Evolutionary conservation across 2,888 invertebrate species (phyloP).

Genomic region (Sphecodes monilicornis): DNA sequence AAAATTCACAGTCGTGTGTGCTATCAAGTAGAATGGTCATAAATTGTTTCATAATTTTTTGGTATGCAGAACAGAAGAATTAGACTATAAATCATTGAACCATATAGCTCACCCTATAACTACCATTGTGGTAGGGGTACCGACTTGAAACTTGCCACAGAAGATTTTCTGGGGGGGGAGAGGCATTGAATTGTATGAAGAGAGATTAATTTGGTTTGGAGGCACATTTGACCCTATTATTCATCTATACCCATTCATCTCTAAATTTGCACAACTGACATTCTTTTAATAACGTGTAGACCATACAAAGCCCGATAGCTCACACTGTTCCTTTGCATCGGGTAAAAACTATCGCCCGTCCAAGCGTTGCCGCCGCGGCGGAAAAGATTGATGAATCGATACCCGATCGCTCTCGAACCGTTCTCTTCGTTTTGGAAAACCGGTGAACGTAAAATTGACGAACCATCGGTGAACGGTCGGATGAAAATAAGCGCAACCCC

Average conservation of each 20-base stretch:
- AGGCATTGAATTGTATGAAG: no score
- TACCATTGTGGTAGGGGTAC: no score
- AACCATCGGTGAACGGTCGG: constrained; percentile 20
- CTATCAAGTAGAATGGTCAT: no score
- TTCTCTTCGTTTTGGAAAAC: constrained; percentile 12
- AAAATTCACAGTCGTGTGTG: no score
- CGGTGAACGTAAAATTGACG: constrained; percentile 33
- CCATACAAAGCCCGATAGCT: not conserved
- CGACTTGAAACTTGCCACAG: no score
- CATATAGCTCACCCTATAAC: no score
- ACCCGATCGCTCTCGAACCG: not conserved
- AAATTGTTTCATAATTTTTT: no score
- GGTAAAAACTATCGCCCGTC: not conserved
- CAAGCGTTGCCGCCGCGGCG: not conserved
- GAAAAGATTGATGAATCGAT: constrained; percentile 18
- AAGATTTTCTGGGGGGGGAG: no score
- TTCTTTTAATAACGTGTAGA: not conserved
- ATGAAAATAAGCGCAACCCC: constrained; percentile 21
- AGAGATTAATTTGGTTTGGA: not conserved
- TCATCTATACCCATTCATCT: not conserved
- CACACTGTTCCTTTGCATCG: not conserved
- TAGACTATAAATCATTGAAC: no score
- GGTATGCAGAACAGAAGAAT: no score
- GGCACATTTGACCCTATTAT: no score
- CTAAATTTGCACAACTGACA: not conserved